Conservation (phyloP, 2,113 vertebrate genomes). For the Symphodus melops region DNA sequence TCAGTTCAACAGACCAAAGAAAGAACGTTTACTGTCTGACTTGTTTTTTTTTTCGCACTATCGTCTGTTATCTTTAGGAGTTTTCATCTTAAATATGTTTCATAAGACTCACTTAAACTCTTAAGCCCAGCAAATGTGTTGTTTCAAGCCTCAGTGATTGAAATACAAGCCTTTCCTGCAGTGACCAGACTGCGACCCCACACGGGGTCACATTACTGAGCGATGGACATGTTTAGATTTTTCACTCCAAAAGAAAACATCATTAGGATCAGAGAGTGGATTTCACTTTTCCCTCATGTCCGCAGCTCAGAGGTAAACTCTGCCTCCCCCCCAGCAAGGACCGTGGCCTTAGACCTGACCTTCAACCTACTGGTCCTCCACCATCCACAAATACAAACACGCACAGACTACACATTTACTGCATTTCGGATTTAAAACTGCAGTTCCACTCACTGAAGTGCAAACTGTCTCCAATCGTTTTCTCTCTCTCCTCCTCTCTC, state of each 20-base stretch:
- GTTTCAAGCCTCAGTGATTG: constrained; percentile 71
- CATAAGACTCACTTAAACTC: background rate
- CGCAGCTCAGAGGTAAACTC: constrained; percentile 60
- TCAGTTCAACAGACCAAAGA: no score
- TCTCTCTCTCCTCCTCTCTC: constrained; percentile 20
- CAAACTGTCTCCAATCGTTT: constrained; percentile 46
- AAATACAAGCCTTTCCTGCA: constrained; percentile 79
- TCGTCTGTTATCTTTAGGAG: no score
- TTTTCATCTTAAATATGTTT: background rate
- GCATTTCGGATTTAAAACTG: constrained; percentile 34
- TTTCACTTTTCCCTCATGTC: constrained; percentile 80
- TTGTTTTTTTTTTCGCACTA: background rate
- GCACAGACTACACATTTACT: constrained; percentile 2
- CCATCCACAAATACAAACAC: constrained; percentile 23
- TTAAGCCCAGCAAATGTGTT: constrained; percentile 61
- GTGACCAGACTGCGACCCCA: constrained; percentile 79
- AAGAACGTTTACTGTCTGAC: no score
- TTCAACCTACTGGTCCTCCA: constrained; percentile 70
- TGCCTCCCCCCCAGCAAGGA: constrained; percentile 43
- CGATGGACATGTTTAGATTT: constrained; percentile 81
- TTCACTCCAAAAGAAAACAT: constrained; percentile 81
- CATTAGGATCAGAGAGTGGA: constrained; percentile 77
- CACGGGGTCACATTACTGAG: constrained; percentile 79
- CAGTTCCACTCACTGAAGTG: constrained; percentile 42
- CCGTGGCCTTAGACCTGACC: constrained; percentile 77